These are phyloP conservation scores for Hyperoplus lanceolatus DNA, from an alignment of 2,797 vertebrate species.

Conservation along the genomic window DNA sequence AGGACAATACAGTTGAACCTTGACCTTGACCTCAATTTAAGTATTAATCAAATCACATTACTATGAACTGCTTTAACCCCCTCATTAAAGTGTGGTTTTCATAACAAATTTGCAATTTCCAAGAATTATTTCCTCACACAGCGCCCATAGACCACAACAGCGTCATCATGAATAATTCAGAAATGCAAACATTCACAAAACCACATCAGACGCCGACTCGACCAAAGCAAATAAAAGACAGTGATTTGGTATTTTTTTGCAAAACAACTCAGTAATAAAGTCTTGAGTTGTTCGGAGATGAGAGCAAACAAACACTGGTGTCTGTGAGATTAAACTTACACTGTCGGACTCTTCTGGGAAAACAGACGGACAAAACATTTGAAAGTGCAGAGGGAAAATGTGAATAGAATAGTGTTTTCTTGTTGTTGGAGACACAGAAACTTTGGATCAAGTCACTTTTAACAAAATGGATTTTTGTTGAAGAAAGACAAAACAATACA, in stretches of 20 bases:
- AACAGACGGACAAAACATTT: not conserved
- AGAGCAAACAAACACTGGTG: not conserved
- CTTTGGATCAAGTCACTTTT: not conserved
- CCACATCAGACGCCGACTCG: not conserved
- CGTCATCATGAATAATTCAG: not conserved
- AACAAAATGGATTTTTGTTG: not conserved
- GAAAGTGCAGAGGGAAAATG: not conserved
- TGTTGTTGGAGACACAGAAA: not conserved
- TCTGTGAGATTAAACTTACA: not conserved
- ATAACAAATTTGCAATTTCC: not conserved
- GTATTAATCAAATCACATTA: too few relatives aligned
- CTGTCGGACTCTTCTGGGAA: not conserved
- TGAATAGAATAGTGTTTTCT: not conserved
- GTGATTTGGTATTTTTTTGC: not conserved
- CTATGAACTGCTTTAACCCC: not conserved
- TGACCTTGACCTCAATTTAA: too few relatives aligned
- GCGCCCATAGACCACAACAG: not conserved
- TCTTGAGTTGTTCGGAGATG: not conserved
- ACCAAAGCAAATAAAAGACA: not conserved
- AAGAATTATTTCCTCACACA: not conserved
- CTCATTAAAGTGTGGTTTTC: not conserved
- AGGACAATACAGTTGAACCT: too few relatives aligned
- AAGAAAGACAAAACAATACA: not conserved
- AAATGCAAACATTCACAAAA: not conserved
- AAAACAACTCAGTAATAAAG: not conserved